Conservation (phyloP, 1,140 invertebrate genomes). For the Rhagoletis zephyria region DNA sequence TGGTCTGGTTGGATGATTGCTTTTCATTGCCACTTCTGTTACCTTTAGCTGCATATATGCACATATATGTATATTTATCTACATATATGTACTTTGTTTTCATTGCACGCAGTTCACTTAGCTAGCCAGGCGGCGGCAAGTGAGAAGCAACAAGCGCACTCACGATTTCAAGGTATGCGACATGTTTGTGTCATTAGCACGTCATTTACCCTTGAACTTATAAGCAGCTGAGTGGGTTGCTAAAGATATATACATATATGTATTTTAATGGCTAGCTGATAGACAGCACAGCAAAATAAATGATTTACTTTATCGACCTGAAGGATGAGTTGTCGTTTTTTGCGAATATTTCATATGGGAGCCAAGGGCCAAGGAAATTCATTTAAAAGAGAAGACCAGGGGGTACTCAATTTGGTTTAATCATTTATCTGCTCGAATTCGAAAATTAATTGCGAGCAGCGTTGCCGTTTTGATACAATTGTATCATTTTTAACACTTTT, state of each 20-base stretch:
- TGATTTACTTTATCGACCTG: slow-evolving; percentile 24
- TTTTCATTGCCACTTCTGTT: not conserved
- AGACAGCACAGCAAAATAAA: not conserved
- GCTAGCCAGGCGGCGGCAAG: not conserved
- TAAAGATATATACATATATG: not conserved
- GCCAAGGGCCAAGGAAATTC: too few relatives aligned
- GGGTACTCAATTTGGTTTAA: too few relatives aligned
- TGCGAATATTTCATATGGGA: not conserved
- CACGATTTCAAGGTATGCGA: not conserved
- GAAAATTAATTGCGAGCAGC: too few relatives aligned
- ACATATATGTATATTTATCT: not conserved
- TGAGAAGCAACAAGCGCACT: not conserved
- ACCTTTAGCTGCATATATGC: not conserved
- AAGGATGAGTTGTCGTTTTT: not conserved
- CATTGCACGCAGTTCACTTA: not conserved
- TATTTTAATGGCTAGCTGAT: slow-evolving; percentile 9
- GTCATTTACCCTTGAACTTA: slow-evolving; percentile 45
- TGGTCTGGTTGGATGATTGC: slow-evolving; percentile 1
- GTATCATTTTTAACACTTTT: too few relatives aligned
- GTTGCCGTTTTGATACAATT: too few relatives aligned
- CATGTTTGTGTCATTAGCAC: slow-evolving; percentile 40
- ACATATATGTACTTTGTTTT: not conserved
- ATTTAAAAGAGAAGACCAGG: not conserved
- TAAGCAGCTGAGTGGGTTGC: slow-evolving; percentile 17
- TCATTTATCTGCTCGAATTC: too few relatives aligned